A percentile compares a stretch with the other conserved stretches of the same genome.
Conservation (phyloP, 2,888 invertebrate species). For the Congeria kusceri region DNA sequence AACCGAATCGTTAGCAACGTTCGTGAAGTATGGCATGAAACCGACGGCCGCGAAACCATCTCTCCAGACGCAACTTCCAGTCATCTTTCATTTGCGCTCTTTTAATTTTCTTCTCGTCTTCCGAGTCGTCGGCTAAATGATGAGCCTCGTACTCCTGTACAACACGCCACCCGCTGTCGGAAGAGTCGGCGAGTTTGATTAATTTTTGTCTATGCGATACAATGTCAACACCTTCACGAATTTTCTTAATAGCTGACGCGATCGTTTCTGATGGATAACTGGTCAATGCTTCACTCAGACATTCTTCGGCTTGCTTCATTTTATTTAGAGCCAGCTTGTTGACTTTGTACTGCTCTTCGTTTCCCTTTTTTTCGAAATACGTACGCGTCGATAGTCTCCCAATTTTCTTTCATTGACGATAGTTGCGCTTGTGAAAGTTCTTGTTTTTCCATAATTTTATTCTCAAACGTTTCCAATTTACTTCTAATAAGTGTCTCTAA, state of each 20-base stretch:
- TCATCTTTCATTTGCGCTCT: slow-evolving; percentile 11
- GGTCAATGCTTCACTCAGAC: not conserved
- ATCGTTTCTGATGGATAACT: not conserved
- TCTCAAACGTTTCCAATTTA: not conserved
- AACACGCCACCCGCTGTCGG: slow-evolving; percentile 24
- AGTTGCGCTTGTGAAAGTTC: not conserved
- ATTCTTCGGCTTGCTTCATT: slow-evolving; percentile 14
- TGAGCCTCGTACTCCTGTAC: slow-evolving; percentile 33
- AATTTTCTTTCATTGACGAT: not conserved
- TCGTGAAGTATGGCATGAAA: slow-evolving; percentile 17
- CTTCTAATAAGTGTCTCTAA: not conserved
- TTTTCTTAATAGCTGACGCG: slow-evolving; percentile 11
- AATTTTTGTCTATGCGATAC: slow-evolving; percentile 15
- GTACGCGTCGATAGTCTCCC: not conserved
- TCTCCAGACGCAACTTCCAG: slow-evolving; percentile 12
- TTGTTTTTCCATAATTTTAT: not conserved
- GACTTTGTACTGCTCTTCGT: slow-evolving; percentile 35
- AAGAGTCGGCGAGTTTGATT: slow-evolving; percentile 24
- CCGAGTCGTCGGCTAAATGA: slow-evolving; percentile 32
- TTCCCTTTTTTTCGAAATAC: slow-evolving; percentile 10
- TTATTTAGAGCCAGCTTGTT: slow-evolving; percentile 17
- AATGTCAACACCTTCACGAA: slow-evolving; percentile 29
- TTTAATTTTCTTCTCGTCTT: slow-evolving; percentile 29
- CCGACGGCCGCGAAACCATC: not conserved
- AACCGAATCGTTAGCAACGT: not conserved